A percentile compares a stretch with the other conserved stretches of the same genome.
These are phyloP conservation scores for Varanus salvator DNA, from an alignment of 2,113 vertebrate genomes.

Conservation along the genomic window DNA sequence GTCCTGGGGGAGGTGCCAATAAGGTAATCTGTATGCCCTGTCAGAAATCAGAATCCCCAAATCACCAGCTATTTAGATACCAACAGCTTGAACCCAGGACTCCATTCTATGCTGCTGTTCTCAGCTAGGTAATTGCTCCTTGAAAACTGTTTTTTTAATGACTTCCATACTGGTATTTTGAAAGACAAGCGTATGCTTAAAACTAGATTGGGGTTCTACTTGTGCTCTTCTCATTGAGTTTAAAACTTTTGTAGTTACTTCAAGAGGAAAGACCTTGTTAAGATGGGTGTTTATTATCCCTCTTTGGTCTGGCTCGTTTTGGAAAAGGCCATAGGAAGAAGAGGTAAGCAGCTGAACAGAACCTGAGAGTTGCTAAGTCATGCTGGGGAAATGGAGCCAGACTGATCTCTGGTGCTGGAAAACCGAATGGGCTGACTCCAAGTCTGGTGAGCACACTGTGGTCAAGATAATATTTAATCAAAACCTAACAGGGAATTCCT, in stretches of 20 bases:
- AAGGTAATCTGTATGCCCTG: rapidly evolving
- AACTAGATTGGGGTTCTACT: rapidly evolving
- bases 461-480: too few species aligned
- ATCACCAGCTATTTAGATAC: rapidly evolving
- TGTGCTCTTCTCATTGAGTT: background rate
- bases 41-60: background rate
- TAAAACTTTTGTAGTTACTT: background rate
- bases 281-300: too few species aligned
- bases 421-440: too few species aligned
- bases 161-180: rapidly evolving
- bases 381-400: too few species aligned
- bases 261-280: background rate
- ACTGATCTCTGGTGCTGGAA: too few species aligned
- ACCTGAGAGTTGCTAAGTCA: too few species aligned
- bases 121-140: rapidly evolving
- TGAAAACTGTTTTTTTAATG: rapidly evolving
- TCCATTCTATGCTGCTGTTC: rapidly evolving
- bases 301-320: too few species aligned
- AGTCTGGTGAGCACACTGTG: too few species aligned
- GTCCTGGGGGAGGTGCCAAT: background rate
- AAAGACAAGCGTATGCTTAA: rapidly evolving
- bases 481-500: too few species aligned
- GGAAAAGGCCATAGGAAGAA: too few species aligned
- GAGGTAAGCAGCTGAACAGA: too few species aligned
- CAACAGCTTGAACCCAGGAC: background rate